Percentiles rank a stretch among this genome's conserved stretches.
Evolutionary conservation across 1,140 invertebrate genomes (phyloP).

Genomic region (Andrena cerasifolii): DNA sequence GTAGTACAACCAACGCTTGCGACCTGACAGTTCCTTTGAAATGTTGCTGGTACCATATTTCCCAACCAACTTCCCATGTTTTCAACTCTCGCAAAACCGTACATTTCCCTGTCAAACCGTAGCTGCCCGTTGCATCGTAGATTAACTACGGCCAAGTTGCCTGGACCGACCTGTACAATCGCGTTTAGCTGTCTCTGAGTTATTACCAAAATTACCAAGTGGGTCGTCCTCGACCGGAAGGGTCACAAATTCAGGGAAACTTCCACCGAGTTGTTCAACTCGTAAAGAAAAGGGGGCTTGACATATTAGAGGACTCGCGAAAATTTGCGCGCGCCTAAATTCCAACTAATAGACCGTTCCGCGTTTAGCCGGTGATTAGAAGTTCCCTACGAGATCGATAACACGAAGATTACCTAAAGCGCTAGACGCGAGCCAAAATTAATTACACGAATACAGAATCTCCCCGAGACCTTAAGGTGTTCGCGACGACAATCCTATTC

Average conservation of each 20-base stretch:
- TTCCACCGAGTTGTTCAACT: slow-evolving; percentile 24
- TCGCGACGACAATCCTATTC: too few relatives aligned
- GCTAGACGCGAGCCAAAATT: too few relatives aligned
- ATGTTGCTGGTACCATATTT: not conserved
- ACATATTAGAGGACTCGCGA: not conserved
- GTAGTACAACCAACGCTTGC: too few relatives aligned
- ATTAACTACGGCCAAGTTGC: not conserved
- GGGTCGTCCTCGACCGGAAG: not conserved
- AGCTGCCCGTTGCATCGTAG: not conserved
- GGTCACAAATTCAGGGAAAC: slow-evolving; percentile 13
- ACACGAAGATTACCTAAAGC: too few relatives aligned
- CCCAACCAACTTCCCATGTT: not conserved
- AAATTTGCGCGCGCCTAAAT: slow-evolving; percentile 19
- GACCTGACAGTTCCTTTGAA: too few relatives aligned
- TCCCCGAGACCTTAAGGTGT: too few relatives aligned
- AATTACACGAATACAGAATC: too few relatives aligned
- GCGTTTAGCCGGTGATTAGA: too few relatives aligned
- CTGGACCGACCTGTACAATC: not conserved
- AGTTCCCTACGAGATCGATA: too few relatives aligned
- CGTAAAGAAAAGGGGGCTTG: slow-evolving; percentile 16
- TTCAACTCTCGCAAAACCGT: not conserved
- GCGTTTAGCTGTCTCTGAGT: slow-evolving; percentile 26
- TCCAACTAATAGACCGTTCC: too few relatives aligned
- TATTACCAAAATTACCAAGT: slow-evolving; percentile 38
- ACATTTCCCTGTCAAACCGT: not conserved